Evolutionary conservation across 2,797 vertebrate genomes (phyloP), one percentile per base, ranked within the genome.

Genomic region (Eulemur rubriventer): DNA sequence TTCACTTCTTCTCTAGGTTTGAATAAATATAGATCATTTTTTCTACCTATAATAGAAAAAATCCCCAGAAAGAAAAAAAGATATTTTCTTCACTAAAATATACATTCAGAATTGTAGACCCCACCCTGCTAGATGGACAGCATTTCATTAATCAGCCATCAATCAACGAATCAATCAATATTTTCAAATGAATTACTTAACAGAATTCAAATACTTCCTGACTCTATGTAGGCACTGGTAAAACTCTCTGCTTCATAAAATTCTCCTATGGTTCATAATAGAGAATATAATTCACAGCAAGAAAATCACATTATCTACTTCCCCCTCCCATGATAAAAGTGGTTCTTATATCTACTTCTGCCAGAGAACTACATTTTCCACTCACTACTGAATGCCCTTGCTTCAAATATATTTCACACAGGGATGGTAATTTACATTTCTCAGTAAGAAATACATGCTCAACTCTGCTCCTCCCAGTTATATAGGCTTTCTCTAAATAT

Each of bases 241-340:
- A 86, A 93, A n/a, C 6, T 91, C 4, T 57, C 28, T 86, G 41
- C 14, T 88, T 94, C 24, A 70, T 84, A 81, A 89, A 80, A 94
- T 75, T 63, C 28, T 30, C 59, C 30, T 69, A 43, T 63, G 46
- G 78, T 95, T 91, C 63, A 72, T 76, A 70, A 61, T 80, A 63
- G 10, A 94, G 35, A 92, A 46, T 65, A 52, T 55, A 84, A 92
- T 82, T 92, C 69, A 93, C 8, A 81, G 72, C 38, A 76, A 67
- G 38, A 80, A 89, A 95, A 90, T 94, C 76, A 94, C 35, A 50
- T 91, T 94, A 87, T 94, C 61, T 89, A 43, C 33, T 93, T 33
- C 13, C 6, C 17, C 38, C 18, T 52, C 33, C 5, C 24, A 67
- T 22, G 35, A 2, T 88, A 82, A 85, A 92, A 88, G 48, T 65